These are phyloP conservation scores for Lepilemur ruficaudatus DNA, from an alignment of 2,797 vertebrate genomes.

Conservation along the genomic window DNA sequence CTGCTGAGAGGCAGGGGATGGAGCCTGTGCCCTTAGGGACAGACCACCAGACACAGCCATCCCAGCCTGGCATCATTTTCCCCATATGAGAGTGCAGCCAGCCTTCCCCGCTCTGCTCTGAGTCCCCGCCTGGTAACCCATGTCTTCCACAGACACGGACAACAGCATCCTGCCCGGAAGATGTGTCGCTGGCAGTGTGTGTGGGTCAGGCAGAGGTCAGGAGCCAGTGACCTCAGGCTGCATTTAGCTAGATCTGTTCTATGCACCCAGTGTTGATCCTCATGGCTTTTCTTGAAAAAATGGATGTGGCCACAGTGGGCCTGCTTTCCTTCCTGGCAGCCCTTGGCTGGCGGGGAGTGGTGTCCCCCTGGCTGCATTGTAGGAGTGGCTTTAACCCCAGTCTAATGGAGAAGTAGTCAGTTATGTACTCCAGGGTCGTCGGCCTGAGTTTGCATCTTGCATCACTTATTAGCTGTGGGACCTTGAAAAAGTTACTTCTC, in stretches of 20 bases:
- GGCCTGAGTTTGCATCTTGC: background rate
- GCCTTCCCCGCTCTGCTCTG: background rate
- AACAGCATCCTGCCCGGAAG: background rate
- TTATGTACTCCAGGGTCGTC: background rate
- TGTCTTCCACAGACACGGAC: fast-evolving
- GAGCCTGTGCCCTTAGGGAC: background rate
- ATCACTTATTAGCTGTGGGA: background rate
- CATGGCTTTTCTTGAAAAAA: background rate
- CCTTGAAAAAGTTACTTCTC: background rate
- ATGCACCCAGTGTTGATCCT: background rate
- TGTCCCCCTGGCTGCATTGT: background rate
- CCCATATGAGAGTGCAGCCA: background rate
- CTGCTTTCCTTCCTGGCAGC: background rate
- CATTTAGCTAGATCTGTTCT: background rate
- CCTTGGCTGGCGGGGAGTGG: too few relatives aligned
- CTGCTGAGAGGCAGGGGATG: background rate
- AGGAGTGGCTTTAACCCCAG: background rate
- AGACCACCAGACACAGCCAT: background rate
- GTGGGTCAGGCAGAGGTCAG: background rate
- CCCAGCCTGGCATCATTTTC: background rate
- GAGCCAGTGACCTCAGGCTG: background rate
- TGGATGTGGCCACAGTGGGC: too few relatives aligned
- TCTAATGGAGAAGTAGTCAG: background rate
- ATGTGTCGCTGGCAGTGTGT: fast-evolving
- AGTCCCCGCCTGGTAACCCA: background rate